Evolutionary conservation across 2,113 vertebrate genomes (phyloP), one percentile per base, ranked within the genome.

Genomic region (Ivindomyrus marchei): DNA sequence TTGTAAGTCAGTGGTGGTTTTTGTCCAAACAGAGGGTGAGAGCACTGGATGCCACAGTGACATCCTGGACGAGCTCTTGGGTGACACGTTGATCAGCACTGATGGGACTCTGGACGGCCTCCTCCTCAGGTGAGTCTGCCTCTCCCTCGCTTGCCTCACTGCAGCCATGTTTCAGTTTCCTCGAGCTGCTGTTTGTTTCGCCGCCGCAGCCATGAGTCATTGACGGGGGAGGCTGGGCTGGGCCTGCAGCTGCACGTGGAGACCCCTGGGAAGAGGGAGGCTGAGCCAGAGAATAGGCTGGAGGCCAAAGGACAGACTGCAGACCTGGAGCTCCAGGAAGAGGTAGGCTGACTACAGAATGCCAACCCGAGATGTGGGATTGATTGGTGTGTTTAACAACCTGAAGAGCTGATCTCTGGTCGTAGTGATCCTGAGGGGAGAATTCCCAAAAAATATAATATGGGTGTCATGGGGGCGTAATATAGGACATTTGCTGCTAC

Each of bases 21-120:
- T 0, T 90, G 0, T 91, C 88, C 91, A 19, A 52, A 88, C 87
- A 95, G 95, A 95, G 3, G 93, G 95, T 10, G 94, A 95, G 56
- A 93, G 93, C 15, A 95, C 94, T 90, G 93, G 94, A 9, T 70
- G 92, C n/a, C 90, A 90, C 1, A 95, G 93, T 93, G 92, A 89
- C 88, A 94, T 94, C 89, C 77, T 92, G 2, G 94, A 95, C 0
- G 95, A 95, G 90, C 85, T 84, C 0, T 85, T 91, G 0, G 91
- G 94, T 36, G 94, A 95, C 9, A 91, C 93, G n/a, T 92, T 89
- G 21, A 94, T 92, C 87, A 85, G 85, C 85, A 92, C 87, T 88
- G 93, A 85, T 15, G 91, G 95, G 74, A 92, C 94, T 0, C 46
- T 91, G 13, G 91, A 92, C 10, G 94, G 94, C 92, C 93, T 92